Percentiles rank a stretch among this genome's conserved stretches.
Evolutionary conservation across 2,797 vertebrate genomes (phyloP).

Genomic region (Euphonia xanthogaster): DNA sequence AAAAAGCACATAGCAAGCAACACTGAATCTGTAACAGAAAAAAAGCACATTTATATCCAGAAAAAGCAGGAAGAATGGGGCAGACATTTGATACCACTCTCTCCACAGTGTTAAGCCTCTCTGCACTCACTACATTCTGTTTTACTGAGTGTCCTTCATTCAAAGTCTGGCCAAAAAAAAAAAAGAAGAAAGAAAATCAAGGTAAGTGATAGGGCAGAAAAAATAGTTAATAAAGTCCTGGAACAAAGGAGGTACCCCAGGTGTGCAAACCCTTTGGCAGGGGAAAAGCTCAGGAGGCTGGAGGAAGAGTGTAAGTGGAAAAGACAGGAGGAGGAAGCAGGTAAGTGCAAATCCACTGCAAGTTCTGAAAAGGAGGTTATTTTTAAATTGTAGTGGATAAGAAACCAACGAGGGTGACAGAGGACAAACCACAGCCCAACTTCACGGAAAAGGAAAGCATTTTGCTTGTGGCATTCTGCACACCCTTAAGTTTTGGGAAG

Average conservation of each 20-base stretch:
- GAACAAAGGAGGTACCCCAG: not conserved
- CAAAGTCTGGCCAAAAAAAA: not conserved
- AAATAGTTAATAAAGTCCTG: constrained; percentile 29
- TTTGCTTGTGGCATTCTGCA: not conserved
- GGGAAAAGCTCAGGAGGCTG: not conserved
- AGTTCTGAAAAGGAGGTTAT: not conserved
- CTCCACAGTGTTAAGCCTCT: not conserved
- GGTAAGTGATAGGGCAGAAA: not conserved
- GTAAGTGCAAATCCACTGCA: not conserved
- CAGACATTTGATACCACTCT: not conserved
- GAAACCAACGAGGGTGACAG: not conserved
- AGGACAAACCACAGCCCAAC: not conserved
- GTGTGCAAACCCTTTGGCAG: not conserved
- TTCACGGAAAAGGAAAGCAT: not conserved
- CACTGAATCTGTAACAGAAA: not conserved
- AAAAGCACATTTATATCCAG: not conserved
- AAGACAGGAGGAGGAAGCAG: not conserved
- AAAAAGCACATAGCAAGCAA: not conserved
- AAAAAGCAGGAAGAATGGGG: constrained; percentile 7
- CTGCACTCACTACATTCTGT: not conserved
- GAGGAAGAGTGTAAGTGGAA: not conserved
- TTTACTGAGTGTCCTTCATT: constrained; percentile 23
- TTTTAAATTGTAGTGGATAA: not conserved
- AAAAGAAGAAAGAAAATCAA: not conserved
- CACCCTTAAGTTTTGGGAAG: not conserved